A percentile compares a stretch with the other conserved stretches of the same genome.
These are phyloP conservation scores for Astreopora myriophthalma DNA, from an alignment of 64 coral and sea anemone genomes.

Conservation along the genomic window DNA sequence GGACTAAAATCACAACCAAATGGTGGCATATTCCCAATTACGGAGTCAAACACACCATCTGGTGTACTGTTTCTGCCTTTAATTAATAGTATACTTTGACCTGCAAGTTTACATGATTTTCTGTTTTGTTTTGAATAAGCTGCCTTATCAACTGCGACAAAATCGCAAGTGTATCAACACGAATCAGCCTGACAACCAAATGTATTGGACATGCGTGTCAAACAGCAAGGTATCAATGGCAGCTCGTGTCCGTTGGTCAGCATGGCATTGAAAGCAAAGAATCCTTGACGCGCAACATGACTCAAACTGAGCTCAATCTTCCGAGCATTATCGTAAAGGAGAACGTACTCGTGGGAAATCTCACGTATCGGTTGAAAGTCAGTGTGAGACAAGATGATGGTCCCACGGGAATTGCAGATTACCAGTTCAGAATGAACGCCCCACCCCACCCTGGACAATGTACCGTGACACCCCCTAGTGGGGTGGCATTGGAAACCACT, in stretches of 20 bases:
- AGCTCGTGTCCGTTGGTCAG: background rate
- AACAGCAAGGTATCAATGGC: background rate
- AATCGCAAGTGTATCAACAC: conserved; percentile 41
- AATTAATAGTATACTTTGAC: too few species aligned
- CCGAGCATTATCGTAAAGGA: conserved; percentile 58
- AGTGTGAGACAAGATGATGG: background rate
- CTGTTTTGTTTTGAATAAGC: background rate
- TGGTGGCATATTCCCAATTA: too few species aligned
- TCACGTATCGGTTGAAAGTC: conserved; percentile 47
- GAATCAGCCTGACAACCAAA: conserved; percentile 44
- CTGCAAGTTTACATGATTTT: background rate
- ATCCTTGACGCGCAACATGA: background rate
- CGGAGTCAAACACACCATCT: background rate
- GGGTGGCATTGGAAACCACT: conserved; percentile 35
- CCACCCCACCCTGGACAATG: conserved; percentile 47
- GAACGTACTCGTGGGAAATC: background rate
- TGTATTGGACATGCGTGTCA: background rate
- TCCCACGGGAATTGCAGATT: conserved; percentile 46
- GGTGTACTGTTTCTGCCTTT: background rate
- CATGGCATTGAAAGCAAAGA: background rate
- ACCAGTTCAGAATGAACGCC: conserved; percentile 66
- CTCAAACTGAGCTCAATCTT: conserved; percentile 6
- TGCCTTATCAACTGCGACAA: conserved; percentile 73
- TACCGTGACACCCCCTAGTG: conserved; percentile 2
- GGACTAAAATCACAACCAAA: too few species aligned